These are phyloP conservation scores for Caenorhabditis sp. DNA, from an alignment of 2,888 invertebrate species.

Conservation along the genomic window DNA sequence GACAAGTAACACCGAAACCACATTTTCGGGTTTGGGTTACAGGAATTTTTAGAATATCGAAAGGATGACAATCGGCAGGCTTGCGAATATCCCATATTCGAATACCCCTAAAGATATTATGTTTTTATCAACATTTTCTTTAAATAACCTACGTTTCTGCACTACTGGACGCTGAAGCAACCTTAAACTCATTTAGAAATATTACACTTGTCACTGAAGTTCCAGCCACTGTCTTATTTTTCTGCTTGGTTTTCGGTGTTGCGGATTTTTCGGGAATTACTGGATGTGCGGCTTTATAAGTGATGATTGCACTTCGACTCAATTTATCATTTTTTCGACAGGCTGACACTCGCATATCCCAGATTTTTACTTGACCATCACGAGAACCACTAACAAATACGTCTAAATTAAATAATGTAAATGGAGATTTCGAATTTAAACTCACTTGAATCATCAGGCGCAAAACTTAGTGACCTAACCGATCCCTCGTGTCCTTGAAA, in stretches of 20 bases:
- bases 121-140: too few species aligned
- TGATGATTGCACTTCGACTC: constrained; percentile 11
- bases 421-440: background rate
- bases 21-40: constrained; percentile 5
- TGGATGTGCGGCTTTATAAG: constrained; percentile 32
- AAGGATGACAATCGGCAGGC: constrained; percentile 19
- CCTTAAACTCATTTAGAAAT: constrained; percentile 17
- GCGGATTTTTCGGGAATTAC: constrained; percentile 13
- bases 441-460: constrained; percentile 31
- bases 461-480: constrained; percentile 30
- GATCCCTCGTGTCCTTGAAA: constrained; percentile 42
- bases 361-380: constrained; percentile 32
- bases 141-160: constrained; percentile 7
- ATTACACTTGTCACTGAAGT: constrained; percentile 35
- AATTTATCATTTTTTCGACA: constrained; percentile 15
- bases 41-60: constrained; percentile 14
- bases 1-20: constrained; percentile 31
- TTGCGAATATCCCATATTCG: constrained; percentile 36
- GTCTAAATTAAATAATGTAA: too few species aligned
- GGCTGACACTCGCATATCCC: constrained; percentile 34
- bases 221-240: constrained; percentile 8
- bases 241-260: constrained; percentile 18
- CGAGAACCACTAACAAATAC: constrained; percentile 36
- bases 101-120: too few species aligned
- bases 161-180: constrained; percentile 29